A percentile compares a stretch with the other conserved stretches of the same genome.
phyloP scores from a whole-genome alignment of 2,113 vertebrate genomes.

The Tachycineta bicolor region DNA sequence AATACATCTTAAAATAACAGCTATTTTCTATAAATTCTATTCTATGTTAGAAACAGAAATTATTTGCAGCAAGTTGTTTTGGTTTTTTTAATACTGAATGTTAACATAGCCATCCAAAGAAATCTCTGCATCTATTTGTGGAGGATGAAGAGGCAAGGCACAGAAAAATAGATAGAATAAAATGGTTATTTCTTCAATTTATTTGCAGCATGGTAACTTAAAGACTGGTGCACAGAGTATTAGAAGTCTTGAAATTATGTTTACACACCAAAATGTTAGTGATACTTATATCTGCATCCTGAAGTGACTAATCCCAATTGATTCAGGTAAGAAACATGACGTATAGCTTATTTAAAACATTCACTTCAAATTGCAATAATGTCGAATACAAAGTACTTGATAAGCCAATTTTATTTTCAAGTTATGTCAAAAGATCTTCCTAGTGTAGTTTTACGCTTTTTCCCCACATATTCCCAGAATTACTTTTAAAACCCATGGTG shows the following conservation, averaged over 20 bases:
- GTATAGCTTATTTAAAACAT: background rate
- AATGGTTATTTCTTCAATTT: background rate
- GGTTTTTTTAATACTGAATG: background rate
- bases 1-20: background rate
- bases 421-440: background rate
- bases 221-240: background rate
- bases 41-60: background rate
- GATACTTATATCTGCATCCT: background rate
- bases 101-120: background rate
- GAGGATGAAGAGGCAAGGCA: background rate
- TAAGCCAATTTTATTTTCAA: slow-evolving; percentile 18
- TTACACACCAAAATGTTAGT: background rate
- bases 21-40: background rate
- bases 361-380: background rate
- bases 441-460: background rate
- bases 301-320: background rate
- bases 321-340: background rate
- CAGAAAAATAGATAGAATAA: background rate
- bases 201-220: slow-evolving; percentile 18
- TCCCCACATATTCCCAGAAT: background rate
- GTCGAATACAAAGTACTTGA: background rate
- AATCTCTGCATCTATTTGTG: background rate
- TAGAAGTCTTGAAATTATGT: background rate
- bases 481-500: background rate
- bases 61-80: background rate